Evolutionary conservation across 2,113 vertebrate genomes (phyloP).

Genomic region (Merops nubicus): DNA sequence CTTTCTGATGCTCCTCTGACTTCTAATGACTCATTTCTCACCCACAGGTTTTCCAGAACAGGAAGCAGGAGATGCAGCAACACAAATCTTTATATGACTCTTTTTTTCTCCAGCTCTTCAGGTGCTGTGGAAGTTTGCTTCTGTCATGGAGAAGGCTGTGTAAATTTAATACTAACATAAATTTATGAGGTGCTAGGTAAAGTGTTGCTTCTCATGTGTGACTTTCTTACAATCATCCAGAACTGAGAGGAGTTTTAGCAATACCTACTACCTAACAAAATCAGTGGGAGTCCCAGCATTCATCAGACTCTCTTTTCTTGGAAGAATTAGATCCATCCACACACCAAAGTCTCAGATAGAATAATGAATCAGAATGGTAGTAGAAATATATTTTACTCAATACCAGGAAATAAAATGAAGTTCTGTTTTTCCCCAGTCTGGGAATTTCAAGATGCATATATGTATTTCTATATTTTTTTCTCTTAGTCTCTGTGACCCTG

Average conservation of each 20-base stretch:
- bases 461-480: not conserved
- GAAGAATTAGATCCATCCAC: not conserved
- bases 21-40: not conserved
- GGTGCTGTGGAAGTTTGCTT: not conserved
- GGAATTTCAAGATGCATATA: not conserved
- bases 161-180: not conserved
- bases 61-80: not conserved
- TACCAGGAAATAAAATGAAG: not conserved
- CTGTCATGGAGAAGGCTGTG: not conserved
- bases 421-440: not conserved
- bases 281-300: not conserved
- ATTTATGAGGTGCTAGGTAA: not conserved
- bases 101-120: not conserved
- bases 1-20: not conserved
- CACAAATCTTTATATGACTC: fast-evolving
- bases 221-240: not conserved
- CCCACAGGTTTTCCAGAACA: not conserved
- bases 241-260: not conserved
- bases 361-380: not conserved
- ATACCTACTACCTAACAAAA: not conserved
- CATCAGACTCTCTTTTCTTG: not conserved
- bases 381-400: not conserved
- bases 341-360: not conserved
- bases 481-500: not conserved
- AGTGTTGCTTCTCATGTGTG: fast-evolving